These are phyloP conservation scores for Percopsis transmontana DNA, from an alignment of 2,113 vertebrate genomes.

Conservation along the genomic window DNA sequence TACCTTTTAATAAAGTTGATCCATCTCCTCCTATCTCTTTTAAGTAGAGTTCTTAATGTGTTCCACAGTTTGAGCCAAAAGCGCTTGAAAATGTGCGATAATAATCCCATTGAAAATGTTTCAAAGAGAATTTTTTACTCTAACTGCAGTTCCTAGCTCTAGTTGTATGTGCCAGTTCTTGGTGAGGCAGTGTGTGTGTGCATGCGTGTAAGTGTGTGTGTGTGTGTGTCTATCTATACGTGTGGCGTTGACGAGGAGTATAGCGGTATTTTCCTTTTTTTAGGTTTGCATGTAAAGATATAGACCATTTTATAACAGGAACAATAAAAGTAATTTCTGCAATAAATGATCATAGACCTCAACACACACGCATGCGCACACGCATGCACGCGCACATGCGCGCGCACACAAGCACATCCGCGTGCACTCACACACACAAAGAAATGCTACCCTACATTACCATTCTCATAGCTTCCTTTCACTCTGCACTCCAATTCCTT, in stretches of 20 bases:
- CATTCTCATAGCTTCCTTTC: slow-evolving; percentile 42
- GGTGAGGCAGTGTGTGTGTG: neutral
- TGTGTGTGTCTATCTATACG: slow-evolving; percentile 4
- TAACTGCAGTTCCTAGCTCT: slow-evolving; percentile 11
- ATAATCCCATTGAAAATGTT: slow-evolving; percentile 39
- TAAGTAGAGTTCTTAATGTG: slow-evolving; percentile 37
- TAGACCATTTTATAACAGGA: slow-evolving; percentile 12
- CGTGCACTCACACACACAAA: slow-evolving; percentile 11
- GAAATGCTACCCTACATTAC: slow-evolving; percentile 22
- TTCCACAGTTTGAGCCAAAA: slow-evolving; percentile 18
- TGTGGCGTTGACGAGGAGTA: slow-evolving; percentile 22
- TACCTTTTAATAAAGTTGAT: slow-evolving; percentile 50
- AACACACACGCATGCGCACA: neutral
- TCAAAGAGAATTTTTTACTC: slow-evolving; percentile 36
- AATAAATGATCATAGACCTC: slow-evolving; percentile 23
- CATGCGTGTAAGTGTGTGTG: slow-evolving; percentile 9
- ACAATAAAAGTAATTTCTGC: slow-evolving; percentile 32
- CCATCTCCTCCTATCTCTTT: slow-evolving; percentile 26
- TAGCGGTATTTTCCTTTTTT: slow-evolving; percentile 1
- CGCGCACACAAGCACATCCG: slow-evolving; percentile 5
- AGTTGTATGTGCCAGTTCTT: slow-evolving; percentile 20
- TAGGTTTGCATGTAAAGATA: slow-evolving; percentile 7
- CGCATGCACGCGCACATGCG: neutral
- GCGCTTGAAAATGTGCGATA: slow-evolving; percentile 24
- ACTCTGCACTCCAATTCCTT: slow-evolving; percentile 38